Conservation (phyloP, 2,888 invertebrate species). For the Rhingia rostrata region DNA sequence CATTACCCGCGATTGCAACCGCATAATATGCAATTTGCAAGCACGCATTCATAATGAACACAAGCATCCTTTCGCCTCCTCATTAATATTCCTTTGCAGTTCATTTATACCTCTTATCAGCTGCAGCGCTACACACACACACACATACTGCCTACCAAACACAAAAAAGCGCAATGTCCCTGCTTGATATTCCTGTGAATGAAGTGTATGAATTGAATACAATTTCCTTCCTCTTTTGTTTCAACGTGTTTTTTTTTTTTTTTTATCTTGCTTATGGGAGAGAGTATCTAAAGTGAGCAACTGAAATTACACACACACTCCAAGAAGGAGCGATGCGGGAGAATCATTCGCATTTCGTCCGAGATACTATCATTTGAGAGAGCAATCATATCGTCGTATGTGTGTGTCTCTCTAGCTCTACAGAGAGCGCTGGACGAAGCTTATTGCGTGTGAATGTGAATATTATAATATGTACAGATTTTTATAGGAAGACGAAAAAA, state of each 20-base stretch:
- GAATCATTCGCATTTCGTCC: neutral
- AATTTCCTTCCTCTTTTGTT: conserved; percentile 42
- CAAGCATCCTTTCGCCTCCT: neutral
- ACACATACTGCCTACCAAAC: neutral
- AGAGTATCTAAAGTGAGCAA: conserved; percentile 25
- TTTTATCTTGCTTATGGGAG: conserved; percentile 10
- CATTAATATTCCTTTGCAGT: conserved; percentile 55
- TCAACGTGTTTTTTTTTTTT: conserved; percentile 26
- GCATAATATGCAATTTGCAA: conserved; percentile 37
- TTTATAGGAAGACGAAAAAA: conserved; percentile 60
- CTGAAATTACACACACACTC: conserved; percentile 3
- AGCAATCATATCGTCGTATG: too few species aligned
- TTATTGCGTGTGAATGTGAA: conserved; percentile 53
- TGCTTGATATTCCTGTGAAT: conserved; percentile 61
- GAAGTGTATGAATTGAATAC: conserved; percentile 71
- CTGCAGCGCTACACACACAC: conserved; percentile 43
- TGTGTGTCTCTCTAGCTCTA: neutral
- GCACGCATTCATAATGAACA: neutral
- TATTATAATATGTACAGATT: conserved; percentile 70
- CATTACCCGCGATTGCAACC: conserved; percentile 27
- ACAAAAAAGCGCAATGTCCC: conserved; percentile 69
- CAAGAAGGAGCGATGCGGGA: conserved; percentile 9
- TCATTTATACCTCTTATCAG: conserved; percentile 64
- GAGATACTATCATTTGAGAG: neutral
- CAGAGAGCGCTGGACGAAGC: conserved; percentile 48